Conservation (phyloP, 53 echinoderm and acorn worm genomes). For the Glandiceps talaboti region DNA sequence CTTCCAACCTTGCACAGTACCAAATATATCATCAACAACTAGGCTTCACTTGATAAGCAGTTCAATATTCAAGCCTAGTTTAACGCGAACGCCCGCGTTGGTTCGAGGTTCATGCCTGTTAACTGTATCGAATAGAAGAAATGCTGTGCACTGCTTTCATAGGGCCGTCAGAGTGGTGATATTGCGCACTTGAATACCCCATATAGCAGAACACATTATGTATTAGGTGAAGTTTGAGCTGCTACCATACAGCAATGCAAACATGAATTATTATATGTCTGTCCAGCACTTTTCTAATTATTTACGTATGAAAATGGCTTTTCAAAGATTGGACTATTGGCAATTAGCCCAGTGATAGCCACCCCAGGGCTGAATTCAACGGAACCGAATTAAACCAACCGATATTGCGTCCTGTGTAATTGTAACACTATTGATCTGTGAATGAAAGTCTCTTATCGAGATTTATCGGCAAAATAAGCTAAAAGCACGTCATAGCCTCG, state of each 20-base stretch:
- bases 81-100: too few species aligned
- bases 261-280: background rate
- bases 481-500: background rate
- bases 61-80: too few species aligned
- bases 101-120: too few species aligned
- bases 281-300: background rate
- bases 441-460: background rate
- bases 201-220: background rate
- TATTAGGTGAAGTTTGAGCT: background rate
- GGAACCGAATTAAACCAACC: background rate
- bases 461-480: background rate
- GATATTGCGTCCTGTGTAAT: background rate
- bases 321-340: background rate
- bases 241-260: background rate
- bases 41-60: too few species aligned
- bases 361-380: background rate
- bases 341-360: background rate
- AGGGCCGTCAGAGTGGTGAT: too few species aligned
- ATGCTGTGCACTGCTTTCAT: too few species aligned
- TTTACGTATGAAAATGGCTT: background rate
- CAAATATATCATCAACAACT: too few species aligned
- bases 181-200: too few species aligned
- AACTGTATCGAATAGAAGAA: too few species aligned
- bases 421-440: background rate
- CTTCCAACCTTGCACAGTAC: too few species aligned